phyloP scores from a whole-genome alignment of 1,140 invertebrate genomes.

The Venturia canescens region DNA sequence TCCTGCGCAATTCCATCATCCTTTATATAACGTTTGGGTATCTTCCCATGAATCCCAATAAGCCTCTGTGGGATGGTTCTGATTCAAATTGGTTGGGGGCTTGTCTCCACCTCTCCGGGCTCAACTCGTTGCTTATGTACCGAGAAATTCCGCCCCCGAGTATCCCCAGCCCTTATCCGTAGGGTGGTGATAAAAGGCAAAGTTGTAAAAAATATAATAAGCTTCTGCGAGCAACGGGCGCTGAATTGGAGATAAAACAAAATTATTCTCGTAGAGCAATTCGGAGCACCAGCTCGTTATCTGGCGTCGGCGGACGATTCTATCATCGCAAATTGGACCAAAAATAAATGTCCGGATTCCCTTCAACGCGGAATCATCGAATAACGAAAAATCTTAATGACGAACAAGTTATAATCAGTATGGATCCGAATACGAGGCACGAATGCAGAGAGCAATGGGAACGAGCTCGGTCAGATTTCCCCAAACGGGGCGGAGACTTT shows the following conservation, averaged over 20 bases:
- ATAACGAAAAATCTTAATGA: background rate
- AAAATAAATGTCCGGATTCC: no score
- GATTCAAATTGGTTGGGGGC: constrained; percentile 41
- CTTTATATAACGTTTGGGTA: background rate
- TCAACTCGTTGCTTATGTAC: background rate
- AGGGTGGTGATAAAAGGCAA: constrained; percentile 3
- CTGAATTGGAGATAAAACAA: no score
- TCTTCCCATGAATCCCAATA: constrained; percentile 44
- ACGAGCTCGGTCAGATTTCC: constrained; percentile 1
- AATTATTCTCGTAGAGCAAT: no score
- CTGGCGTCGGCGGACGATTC: no score
- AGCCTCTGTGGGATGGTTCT: constrained; percentile 32
- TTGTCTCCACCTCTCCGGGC: background rate
- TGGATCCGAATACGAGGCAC: no score
- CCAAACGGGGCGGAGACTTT: background rate
- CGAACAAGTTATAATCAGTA: no score
- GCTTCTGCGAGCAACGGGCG: no score
- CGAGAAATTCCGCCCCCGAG: background rate
- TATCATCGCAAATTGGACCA: no score
- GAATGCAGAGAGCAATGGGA: background rate
- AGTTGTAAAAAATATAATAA: background rate
- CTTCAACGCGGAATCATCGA: background rate
- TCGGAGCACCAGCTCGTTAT: no score
- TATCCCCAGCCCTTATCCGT: background rate
- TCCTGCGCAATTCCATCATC: background rate